Evolutionary conservation across 1,140 invertebrate genomes (phyloP).

Genomic region (Hypsibius dujardini): DNA sequence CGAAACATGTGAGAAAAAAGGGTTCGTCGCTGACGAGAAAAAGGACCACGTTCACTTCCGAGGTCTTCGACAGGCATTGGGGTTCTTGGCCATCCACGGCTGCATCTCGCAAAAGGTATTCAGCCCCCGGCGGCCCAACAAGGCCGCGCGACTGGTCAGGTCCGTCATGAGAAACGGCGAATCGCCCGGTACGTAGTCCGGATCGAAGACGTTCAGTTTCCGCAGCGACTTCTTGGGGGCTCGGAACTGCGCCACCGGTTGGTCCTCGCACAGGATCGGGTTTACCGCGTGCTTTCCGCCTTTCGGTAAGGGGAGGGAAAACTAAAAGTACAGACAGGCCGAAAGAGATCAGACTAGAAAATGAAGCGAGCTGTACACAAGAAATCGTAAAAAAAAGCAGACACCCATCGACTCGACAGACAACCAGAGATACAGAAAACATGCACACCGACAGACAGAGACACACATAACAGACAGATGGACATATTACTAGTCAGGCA

Average conservation of each 20-base stretch:
- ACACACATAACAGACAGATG: no score
- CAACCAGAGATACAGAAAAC: no score
- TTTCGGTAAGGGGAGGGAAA: conserved; percentile 57
- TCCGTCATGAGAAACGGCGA: conserved; percentile 73
- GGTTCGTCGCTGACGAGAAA: no score
- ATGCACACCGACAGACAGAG: no score
- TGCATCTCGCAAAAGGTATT: conserved; percentile 39
- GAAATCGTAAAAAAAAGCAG: no score
- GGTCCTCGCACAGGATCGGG: conserved; percentile 70
- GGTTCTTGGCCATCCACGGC: conserved; percentile 63
- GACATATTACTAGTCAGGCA: no score
- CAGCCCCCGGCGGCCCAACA: conserved; percentile 49
- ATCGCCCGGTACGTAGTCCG: conserved; percentile 57
- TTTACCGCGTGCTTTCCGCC: conserved; percentile 81
- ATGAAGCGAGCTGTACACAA: conserved; percentile 6
- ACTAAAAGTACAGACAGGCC: conserved; percentile 36
- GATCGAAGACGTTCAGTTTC: conserved; percentile 66
- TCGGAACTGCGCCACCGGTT: conserved; percentile 61
- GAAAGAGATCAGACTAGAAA: conserved; percentile 14
- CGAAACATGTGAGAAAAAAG: neutral
- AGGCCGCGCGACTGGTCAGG: conserved; percentile 69
- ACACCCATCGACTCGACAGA: no score
- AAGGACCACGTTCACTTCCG: neutral
- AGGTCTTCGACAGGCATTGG: conserved; percentile 46
- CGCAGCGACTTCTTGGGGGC: conserved; percentile 51